Conservation (phyloP, 1,140 invertebrate genomes). For the Arctopsyche grandis region DNA sequence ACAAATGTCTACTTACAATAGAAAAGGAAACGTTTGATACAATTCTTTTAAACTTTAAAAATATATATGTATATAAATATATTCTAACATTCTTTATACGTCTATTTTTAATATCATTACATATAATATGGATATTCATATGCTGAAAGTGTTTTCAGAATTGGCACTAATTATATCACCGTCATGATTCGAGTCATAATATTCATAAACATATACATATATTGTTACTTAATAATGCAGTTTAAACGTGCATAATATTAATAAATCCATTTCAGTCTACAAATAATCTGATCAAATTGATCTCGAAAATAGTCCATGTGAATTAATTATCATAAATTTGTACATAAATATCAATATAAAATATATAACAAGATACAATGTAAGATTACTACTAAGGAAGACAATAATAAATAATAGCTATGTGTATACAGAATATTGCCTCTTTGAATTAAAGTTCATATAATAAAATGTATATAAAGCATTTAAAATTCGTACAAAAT, state of each 20-base stretch:
- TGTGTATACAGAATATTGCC: not conserved
- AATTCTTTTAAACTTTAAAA: not conserved
- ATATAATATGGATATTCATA: not conserved
- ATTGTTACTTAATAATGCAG: not conserved
- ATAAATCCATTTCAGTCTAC: constrained; percentile 1
- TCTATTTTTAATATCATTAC: too few relatives aligned
- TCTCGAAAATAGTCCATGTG: not conserved
- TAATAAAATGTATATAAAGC: not conserved
- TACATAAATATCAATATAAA: constrained; percentile 7
- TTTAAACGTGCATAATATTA: not conserved
- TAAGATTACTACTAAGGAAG: not conserved
- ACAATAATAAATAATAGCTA: not conserved
- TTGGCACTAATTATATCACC: constrained; percentile 29
- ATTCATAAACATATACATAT: not conserved
- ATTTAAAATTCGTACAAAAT: too few relatives aligned
- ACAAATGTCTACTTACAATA: not conserved
- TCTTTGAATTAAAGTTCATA: not conserved
- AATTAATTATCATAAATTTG: constrained; percentile 15
- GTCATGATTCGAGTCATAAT: not conserved
- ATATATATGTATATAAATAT: not conserved
- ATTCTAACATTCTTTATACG: too few relatives aligned
- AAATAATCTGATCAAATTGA: not conserved
- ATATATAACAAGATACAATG: not conserved
- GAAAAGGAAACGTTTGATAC: not conserved
- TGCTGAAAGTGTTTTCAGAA: not conserved